A percentile compares a stretch with the other conserved stretches of the same genome.
phyloP scores from a whole-genome alignment of 1,140 invertebrate species.

The Zaprionus ornatus region DNA sequence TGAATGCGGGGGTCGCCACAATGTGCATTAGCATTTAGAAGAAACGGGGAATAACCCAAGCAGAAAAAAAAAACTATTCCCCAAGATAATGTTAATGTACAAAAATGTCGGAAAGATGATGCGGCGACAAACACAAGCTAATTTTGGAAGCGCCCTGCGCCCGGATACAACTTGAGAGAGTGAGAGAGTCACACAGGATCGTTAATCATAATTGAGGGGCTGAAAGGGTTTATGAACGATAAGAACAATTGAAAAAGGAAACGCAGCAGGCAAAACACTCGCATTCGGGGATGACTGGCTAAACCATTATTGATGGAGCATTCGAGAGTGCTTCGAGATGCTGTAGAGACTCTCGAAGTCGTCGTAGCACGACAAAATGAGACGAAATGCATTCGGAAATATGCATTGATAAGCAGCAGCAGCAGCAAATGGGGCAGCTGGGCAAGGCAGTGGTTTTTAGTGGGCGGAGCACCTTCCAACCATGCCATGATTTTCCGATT shows the following conservation, averaged over 20 bases:
- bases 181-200: slow-evolving; percentile 22
- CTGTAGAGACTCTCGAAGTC: background rate
- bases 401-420: slow-evolving; percentile 36
- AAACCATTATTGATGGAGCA: slow-evolving; percentile 44
- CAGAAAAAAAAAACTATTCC: slow-evolving; percentile 22
- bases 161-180: background rate
- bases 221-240: slow-evolving; percentile 58
- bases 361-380: slow-evolving; percentile 22
- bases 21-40: slow-evolving; percentile 39
- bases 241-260: slow-evolving; percentile 51
- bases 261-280: slow-evolving; percentile 18
- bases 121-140: slow-evolving; percentile 58
- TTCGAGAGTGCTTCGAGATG: background rate
- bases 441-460: background rate
- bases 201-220: slow-evolving; percentile 73
- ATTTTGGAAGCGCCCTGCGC: slow-evolving; percentile 53
- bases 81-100: slow-evolving; percentile 50
- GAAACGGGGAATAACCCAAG: slow-evolving; percentile 10
- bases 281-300: slow-evolving; percentile 8
- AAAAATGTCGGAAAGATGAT: slow-evolving; percentile 53
- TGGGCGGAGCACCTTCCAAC: background rate
- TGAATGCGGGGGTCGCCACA: slow-evolving; percentile 50
- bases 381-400: slow-evolving; percentile 11
- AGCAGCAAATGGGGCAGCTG: background rate
- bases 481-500: slow-evolving; percentile 40